phyloP scores from a whole-genome alignment of 2,113 vertebrate species.

The Erinaceus europaeus region DNA sequence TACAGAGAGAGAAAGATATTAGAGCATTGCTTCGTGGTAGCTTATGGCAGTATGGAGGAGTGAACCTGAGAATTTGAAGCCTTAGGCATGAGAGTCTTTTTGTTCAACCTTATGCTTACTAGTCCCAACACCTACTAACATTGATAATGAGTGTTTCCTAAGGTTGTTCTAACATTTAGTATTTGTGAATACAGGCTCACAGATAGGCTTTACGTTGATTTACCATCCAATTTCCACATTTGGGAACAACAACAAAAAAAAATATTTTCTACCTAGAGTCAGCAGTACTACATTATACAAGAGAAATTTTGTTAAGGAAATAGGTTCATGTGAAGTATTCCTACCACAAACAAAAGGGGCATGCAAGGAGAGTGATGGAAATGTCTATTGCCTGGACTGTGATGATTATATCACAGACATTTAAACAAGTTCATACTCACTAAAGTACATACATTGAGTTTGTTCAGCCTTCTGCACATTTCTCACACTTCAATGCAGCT shows the following conservation, averaged over 20 bases:
- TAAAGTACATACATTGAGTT: background rate
- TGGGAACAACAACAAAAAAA: background rate
- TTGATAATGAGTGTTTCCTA: background rate
- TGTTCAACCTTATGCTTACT: background rate
- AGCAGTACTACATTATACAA: too few species aligned
- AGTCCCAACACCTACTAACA: background rate
- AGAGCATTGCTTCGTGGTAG: too few species aligned
- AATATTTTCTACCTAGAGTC: background rate
- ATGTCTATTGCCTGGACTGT: background rate
- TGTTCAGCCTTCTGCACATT: background rate
- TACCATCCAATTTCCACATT: background rate
- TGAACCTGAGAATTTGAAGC: too few species aligned
- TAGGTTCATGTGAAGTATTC: background rate
- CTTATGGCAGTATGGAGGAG: too few species aligned
- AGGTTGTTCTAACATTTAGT: background rate
- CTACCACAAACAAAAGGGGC: background rate
- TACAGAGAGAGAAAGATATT: too few species aligned
- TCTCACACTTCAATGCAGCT: background rate
- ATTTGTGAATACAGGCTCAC: background rate
- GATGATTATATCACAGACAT: background rate
- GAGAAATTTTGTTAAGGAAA: background rate
- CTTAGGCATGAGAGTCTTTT: background rate
- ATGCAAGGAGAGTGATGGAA: too few species aligned
- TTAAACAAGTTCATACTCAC: background rate
- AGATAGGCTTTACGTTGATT: background rate